Conservation (phyloP, 1,140 invertebrate genomes). For the Meteorus sp. region DNA sequence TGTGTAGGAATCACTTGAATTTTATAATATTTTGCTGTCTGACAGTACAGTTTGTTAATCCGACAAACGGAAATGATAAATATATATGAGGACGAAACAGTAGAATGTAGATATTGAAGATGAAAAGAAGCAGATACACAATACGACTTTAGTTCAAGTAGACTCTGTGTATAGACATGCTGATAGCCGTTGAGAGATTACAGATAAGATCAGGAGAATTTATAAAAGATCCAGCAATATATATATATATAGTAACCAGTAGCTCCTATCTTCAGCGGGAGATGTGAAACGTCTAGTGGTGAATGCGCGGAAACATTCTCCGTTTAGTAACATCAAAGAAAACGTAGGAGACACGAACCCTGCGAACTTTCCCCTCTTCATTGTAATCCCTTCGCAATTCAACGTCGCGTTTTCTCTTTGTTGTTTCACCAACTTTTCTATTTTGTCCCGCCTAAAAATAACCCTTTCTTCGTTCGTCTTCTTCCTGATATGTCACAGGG, state of each 20-base stretch:
- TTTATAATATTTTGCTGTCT: too few species aligned
- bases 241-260: neutral
- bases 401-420: too few species aligned
- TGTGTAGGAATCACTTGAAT: too few species aligned
- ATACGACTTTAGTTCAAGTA: neutral
- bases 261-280: neutral
- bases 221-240: neutral
- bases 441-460: too few species aligned
- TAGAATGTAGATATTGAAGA: too few species aligned
- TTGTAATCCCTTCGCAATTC: neutral
- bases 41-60: too few species aligned
- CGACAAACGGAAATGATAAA: too few species aligned
- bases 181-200: slow-evolving; percentile 11
- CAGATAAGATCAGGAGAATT: neutral
- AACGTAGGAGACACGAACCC: neutral
- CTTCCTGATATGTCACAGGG: too few species aligned
- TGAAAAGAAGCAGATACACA: too few species aligned
- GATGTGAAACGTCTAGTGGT: neutral
- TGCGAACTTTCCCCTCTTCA: neutral
- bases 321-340: slow-evolving; percentile 18
- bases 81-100: too few species aligned
- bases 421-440: too few species aligned
- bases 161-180: neutral
- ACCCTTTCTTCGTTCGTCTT: too few species aligned
- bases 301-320: slow-evolving; percentile 5